These are phyloP conservation scores for Cossypha niveicapilla DNA, from an alignment of 2,797 vertebrate species.

Conservation along the genomic window DNA sequence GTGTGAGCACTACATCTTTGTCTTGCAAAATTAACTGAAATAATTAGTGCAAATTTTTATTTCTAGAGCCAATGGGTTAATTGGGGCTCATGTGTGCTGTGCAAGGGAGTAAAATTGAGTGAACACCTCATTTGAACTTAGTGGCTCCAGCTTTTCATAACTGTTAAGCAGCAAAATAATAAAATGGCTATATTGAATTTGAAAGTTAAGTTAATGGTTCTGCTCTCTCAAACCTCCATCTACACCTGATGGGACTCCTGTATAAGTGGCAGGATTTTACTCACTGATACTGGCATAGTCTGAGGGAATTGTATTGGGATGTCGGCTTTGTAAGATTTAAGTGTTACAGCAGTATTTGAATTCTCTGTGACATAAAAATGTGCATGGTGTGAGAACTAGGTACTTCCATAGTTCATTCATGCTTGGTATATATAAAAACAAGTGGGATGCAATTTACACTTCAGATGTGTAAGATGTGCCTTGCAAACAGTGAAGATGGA, in stretches of 20 bases:
- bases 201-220: background rate
- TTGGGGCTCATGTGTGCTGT: background rate
- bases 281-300: background rate
- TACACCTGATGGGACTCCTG: background rate
- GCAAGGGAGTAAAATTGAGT: background rate
- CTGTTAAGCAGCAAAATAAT: background rate
- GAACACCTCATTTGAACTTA: background rate
- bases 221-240: background rate
- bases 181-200: background rate
- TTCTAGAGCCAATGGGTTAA: background rate
- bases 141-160: background rate
- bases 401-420: background rate
- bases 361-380: background rate
- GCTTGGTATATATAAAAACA: background rate
- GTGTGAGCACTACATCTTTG: background rate
- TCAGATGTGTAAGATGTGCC: background rate
- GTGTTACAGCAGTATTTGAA: background rate
- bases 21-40: background rate
- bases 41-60: background rate
- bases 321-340: background rate
- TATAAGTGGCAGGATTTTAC: background rate
- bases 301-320: background rate
- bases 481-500: background rate
- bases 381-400: background rate
- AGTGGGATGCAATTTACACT: background rate